Percentiles rank a stretch among this genome's conserved stretches.
phyloP scores from a whole-genome alignment of 2,113 vertebrate genomes.

The Thalassoma bifasciatum region DNA sequence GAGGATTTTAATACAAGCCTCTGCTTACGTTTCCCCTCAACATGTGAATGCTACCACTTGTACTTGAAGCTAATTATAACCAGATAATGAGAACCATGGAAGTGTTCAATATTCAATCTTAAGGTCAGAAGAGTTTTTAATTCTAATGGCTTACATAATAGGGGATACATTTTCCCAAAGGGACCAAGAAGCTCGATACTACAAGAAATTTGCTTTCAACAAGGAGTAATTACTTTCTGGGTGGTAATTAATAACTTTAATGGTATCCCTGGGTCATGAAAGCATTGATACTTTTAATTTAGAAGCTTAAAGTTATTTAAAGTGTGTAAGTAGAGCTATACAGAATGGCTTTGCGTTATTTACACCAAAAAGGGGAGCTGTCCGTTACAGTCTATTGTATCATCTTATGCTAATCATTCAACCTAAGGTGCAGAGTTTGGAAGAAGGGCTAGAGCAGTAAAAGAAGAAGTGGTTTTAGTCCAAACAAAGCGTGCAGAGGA shows the following conservation, averaged over 20 bases:
- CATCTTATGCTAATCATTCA: conserved; percentile 70
- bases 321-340: conserved; percentile 48
- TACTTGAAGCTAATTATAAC: conserved; percentile 59
- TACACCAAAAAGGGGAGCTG: conserved; percentile 42
- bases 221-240: conserved; percentile 66
- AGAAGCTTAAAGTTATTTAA: conserved; percentile 52
- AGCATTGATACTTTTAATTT: conserved; percentile 59
- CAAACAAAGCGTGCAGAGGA: conserved; percentile 71
- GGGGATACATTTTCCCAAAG: conserved; percentile 46
- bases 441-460: conserved; percentile 67
- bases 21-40: conserved; percentile 30
- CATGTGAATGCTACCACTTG: conserved; percentile 8
- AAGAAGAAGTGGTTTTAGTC: conserved; percentile 65
- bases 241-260: conserved; percentile 70
- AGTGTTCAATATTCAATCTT: conserved; percentile 59
- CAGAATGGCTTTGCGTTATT: conserved; percentile 30
- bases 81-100: conserved; percentile 59
- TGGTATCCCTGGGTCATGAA: conserved; percentile 65
- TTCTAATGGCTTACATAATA: conserved; percentile 50
- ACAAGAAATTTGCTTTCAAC: conserved; percentile 53
- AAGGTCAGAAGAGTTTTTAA: conserved; percentile 60
- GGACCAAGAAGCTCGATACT: conserved; percentile 28
- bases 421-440: conserved; percentile 68
- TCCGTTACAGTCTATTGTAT: conserved; percentile 52
- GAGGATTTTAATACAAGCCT: conserved; percentile 32